Percentiles rank a stretch among this genome's conserved stretches.
phyloP scores from a whole-genome alignment of 1,140 invertebrate species.

The Drosophila lacertosa region DNA sequence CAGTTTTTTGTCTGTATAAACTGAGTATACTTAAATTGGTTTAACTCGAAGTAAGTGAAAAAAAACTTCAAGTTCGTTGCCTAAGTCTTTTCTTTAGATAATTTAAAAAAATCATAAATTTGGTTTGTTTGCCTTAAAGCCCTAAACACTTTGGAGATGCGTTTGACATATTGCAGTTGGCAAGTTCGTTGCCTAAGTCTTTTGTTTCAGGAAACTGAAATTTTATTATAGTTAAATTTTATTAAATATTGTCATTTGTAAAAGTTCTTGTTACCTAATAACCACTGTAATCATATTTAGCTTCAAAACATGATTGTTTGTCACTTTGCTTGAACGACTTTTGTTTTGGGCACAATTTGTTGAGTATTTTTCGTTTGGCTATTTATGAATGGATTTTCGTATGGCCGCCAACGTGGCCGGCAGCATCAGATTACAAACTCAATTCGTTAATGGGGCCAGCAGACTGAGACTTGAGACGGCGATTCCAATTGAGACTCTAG shows the following conservation, averaged over 20 bases:
- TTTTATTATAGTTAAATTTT: too few relatives aligned
- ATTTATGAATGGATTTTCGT: slow-evolving; percentile 49
- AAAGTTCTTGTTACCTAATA: too few relatives aligned
- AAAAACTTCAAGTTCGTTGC: slow-evolving; percentile 61
- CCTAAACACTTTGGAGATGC: too few relatives aligned
- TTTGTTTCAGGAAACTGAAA: too few relatives aligned
- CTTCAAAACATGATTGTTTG: slow-evolving; percentile 20
- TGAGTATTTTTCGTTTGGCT: slow-evolving; percentile 32
- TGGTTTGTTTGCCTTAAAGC: too few relatives aligned
- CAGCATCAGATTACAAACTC: slow-evolving; percentile 59
- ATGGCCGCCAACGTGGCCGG: slow-evolving; percentile 42
- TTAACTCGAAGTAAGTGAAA: too few relatives aligned
- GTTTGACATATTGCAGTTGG: background rate
- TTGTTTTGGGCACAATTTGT: slow-evolving; percentile 13
- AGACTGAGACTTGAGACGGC: slow-evolving; percentile 21
- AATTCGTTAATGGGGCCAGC: slow-evolving; percentile 63
- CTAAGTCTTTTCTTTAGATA: slow-evolving; percentile 52
- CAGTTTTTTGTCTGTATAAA: too few relatives aligned
- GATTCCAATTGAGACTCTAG: slow-evolving; percentile 12
- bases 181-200: slow-evolving; percentile 81
- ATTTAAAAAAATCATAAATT: too few relatives aligned
- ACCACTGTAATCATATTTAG: slow-evolving; percentile 3
- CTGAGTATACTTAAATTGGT: too few relatives aligned
- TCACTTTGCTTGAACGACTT: slow-evolving; percentile 1
- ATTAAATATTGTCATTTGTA: too few relatives aligned